Evolutionary conservation across 35 echinoderm and acorn worm genomes (phyloP), one percentile per base, ranked within the genome.

Genomic region (Heliocidaris erythrogramma): DNA sequence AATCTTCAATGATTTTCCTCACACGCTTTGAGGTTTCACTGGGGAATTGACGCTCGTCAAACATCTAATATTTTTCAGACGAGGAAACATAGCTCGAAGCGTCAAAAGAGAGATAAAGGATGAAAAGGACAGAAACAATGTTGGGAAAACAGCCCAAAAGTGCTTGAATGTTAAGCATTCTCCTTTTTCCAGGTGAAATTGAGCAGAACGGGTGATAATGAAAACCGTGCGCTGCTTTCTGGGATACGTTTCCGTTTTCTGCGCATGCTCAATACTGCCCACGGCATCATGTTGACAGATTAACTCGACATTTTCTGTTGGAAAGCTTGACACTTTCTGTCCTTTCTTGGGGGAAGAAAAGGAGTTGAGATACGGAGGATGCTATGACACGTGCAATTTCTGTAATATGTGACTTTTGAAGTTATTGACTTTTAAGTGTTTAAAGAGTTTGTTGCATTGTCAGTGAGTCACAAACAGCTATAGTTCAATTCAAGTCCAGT

Each of bases 261-360:
- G 87, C 87, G 87, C 87, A 48, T 89, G 87, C 87, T 48, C 47
- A 89, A 32, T 32, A 48, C 87, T n/a, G 87, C 87, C 87, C 47
- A 89, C 21, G 87, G 87, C 87, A 89, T 48, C 87, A 89, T 89
- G 87, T 89, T 89, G 87, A 89, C 87, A 89, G 87, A 89, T 89
- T 47, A 89, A 89, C 47, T 18, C 47, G 87, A 89, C 47, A 47
- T 89, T 32, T 89, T 89, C 31, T 47, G 7, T 7, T 24, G 27
- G 65, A 78, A 78, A 24, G 65, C 27, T 78, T 78, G 27, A 78
- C 65, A 78, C 65, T 78, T 78, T 78, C 65, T 18, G 65, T n/a
- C 65, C 65, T 78, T 78, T 78, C 17, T 78, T 8, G 18, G 27
- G 65, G 65, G 65, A n/a, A 78, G 18, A 78, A 78, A n/a, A 11